Percentiles rank a stretch among this genome's conserved stretches.
Conservation (phyloP, 2,888 invertebrate species). For the Limnephilus auricula region DNA sequence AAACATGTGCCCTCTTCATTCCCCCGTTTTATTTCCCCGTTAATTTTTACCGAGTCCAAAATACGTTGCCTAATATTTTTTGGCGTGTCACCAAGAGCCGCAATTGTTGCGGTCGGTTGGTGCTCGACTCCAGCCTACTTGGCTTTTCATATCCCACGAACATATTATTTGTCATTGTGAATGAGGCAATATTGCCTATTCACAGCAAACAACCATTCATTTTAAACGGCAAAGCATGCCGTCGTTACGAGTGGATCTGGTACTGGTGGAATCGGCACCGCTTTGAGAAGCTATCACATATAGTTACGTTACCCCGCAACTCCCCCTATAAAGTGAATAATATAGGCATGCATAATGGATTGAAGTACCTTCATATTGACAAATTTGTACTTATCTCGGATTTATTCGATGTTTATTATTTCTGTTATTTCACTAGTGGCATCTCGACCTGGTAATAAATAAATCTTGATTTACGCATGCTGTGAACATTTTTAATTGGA, state of each 20-base stretch:
- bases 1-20: neutral
- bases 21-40: neutral
- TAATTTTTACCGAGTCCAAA: neutral
- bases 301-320: neutral
- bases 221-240: neutral
- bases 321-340: neutral
- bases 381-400: neutral
- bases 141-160: neutral
- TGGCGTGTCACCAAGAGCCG: neutral
- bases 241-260: neutral
- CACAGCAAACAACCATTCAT: neutral
- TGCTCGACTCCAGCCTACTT: neutral
- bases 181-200: neutral
- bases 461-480: too few relatives aligned
- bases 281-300: neutral
- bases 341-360: neutral
- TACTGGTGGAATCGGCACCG: neutral
- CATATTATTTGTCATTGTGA: neutral
- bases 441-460: too few relatives aligned
- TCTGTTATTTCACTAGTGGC: too few relatives aligned
- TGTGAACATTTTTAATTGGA: too few relatives aligned
- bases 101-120: neutral
- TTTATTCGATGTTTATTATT: neutral
- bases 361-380: neutral
- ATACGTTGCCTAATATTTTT: neutral